phyloP scores from a whole-genome alignment of 2,113 vertebrate species.

The Odontophorus gujanensis region DNA sequence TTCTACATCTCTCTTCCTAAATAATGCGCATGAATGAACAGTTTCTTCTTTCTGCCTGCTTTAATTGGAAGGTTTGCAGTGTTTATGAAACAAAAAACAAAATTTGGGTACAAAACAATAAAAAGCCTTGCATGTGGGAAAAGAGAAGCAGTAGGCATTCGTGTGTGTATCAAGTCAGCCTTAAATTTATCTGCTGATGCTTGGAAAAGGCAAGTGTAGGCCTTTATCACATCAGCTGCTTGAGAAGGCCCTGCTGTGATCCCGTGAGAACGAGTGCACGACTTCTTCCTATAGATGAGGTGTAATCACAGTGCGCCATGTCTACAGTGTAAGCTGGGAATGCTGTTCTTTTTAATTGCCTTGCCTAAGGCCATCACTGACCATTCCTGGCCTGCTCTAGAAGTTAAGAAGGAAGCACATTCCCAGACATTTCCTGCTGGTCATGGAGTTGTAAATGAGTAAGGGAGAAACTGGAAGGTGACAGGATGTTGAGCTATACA shows the following conservation, averaged over 20 bases:
- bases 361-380: not conserved
- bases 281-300: not conserved
- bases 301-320: not conserved
- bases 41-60: not conserved
- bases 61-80: not conserved
- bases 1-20: not conserved
- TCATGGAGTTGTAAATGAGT: not conserved
- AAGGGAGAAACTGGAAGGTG: not conserved
- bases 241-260: not conserved
- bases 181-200: not conserved
- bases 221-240: not conserved
- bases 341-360: not conserved
- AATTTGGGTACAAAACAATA: not conserved
- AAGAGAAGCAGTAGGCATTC: not conserved
- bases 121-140: not conserved
- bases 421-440: not conserved
- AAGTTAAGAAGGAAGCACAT: not conserved
- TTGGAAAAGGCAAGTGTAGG: not conserved
- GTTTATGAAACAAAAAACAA: not conserved
- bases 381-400: not conserved
- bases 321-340: not conserved
- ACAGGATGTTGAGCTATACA: not conserved
- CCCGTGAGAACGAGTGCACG: not conserved
- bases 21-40: not conserved
- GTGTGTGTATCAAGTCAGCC: not conserved